Conservation (phyloP, 2,797 vertebrate species). For the Synanceia verrucosa region DNA sequence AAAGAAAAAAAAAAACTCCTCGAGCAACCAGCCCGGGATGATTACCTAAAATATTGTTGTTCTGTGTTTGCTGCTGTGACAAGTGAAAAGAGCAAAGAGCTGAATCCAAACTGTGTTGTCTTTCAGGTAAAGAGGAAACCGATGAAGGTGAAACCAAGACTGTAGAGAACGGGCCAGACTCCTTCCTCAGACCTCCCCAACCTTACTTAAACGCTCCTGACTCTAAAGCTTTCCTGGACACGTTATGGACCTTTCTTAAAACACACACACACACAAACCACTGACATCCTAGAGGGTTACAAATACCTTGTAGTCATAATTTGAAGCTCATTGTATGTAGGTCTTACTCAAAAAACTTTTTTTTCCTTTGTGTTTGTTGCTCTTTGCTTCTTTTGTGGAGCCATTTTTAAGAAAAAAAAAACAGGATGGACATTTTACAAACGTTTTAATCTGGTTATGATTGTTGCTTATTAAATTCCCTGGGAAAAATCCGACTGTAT, state of each 20-base stretch:
- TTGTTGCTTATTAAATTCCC: conserved; percentile 86
- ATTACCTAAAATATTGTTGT: neutral
- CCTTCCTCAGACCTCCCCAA: conserved; percentile 77
- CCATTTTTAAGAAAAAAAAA: conserved; percentile 82
- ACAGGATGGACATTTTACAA: conserved; percentile 82
- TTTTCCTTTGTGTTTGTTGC: conserved; percentile 78
- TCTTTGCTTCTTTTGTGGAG: conserved; percentile 86
- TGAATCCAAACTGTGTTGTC: conserved; percentile 21
- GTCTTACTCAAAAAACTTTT: conserved; percentile 82
- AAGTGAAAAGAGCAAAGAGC: neutral
- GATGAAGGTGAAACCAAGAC: conserved; percentile 59
- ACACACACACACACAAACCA: conserved; percentile 52
- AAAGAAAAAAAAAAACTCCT: neutral
- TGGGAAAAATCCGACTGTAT: conserved; percentile 71
- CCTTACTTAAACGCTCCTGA: conserved; percentile 82
- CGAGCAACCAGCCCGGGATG: neutral
- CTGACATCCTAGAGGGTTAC: conserved; percentile 82
- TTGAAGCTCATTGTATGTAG: conserved; percentile 85
- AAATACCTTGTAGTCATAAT: conserved; percentile 84
- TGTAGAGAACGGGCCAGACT: conserved; percentile 82
- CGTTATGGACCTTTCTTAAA: conserved; percentile 77
- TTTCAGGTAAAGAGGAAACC: conserved; percentile 92
- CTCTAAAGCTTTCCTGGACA: conserved; percentile 86
- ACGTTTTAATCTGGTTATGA: conserved; percentile 83
- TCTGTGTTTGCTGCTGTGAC: neutral